Evolutionary conservation across 2,888 invertebrate species (phyloP).

Genomic region (Cerceris ruficornis): DNA sequence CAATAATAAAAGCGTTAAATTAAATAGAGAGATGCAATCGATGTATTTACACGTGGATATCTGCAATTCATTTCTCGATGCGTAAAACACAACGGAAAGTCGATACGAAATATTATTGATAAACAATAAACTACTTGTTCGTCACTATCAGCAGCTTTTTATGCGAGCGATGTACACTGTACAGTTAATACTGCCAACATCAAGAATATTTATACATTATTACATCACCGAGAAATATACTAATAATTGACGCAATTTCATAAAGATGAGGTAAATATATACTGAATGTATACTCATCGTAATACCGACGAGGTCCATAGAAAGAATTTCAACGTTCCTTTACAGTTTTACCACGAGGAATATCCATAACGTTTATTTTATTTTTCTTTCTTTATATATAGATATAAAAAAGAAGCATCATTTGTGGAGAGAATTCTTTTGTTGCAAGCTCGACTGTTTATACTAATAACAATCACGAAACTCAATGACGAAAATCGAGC

Average conservation of each 20-base stretch:
- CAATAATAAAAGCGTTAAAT: no score
- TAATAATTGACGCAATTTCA: constrained; percentile 51
- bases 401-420: not conserved
- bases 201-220: constrained; percentile 25
- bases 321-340: constrained; percentile 7
- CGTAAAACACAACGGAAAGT: not conserved
- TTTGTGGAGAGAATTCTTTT: not conserved
- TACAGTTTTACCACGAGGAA: constrained; percentile 1
- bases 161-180: constrained; percentile 24
- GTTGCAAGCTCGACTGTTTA: not conserved
- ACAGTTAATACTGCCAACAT: constrained; percentile 20
- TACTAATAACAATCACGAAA: not conserved
- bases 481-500: constrained; percentile 14
- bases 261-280: not conserved
- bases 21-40: no score
- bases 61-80: not conserved
- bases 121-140: not conserved
- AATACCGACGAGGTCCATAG: not conserved
- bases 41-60: not conserved
- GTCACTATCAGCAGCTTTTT: not conserved
- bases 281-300: not conserved
- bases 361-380: constrained; percentile 1
- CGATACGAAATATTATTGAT: not conserved
- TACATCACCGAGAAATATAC: constrained; percentile 33
- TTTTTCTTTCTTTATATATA: not conserved